These are phyloP conservation scores for Petroica traversi DNA, from an alignment of 2,113 vertebrate genomes.

Conservation along the genomic window DNA sequence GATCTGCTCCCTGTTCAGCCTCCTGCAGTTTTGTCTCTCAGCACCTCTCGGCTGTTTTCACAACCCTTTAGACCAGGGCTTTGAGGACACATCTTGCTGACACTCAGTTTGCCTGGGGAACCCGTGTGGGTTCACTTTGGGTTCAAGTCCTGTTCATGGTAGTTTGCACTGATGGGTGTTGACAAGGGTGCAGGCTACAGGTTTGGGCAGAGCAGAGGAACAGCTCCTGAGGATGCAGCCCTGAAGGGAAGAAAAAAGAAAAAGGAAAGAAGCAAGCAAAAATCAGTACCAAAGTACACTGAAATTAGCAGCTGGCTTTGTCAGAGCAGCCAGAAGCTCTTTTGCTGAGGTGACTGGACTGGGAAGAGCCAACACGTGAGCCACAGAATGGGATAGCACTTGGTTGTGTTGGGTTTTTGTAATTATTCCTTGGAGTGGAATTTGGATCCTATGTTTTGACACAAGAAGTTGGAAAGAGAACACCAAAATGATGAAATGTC, in stretches of 20 bases:
- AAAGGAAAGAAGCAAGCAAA: neutral
- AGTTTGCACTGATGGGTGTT: neutral
- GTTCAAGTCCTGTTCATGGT: neutral
- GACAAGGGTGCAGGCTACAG: conserved; percentile 7
- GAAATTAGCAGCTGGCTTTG: neutral
- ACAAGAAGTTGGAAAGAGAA: neutral
- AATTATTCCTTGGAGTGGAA: neutral
- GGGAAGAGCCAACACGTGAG: neutral
- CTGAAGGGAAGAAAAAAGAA: neutral
- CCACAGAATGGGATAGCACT: neutral
- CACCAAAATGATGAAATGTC: neutral
- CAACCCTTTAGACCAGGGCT: neutral
- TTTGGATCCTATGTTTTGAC: neutral
- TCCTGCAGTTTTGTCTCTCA: neutral
- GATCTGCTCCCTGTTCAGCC: neutral
- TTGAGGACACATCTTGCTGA: neutral
- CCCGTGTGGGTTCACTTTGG: neutral
- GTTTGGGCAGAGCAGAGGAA: conserved; percentile 7
- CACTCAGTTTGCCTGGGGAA: neutral
- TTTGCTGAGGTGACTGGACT: rapidly evolving
- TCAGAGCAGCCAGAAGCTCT: neutral
- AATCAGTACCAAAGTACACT: neutral
- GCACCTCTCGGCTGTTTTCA: neutral
- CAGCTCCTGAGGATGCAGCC: neutral
- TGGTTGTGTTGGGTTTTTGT: neutral